phyloP scores from a whole-genome alignment of 2,113 vertebrate genomes.

The Myrmecobius fasciatus region DNA sequence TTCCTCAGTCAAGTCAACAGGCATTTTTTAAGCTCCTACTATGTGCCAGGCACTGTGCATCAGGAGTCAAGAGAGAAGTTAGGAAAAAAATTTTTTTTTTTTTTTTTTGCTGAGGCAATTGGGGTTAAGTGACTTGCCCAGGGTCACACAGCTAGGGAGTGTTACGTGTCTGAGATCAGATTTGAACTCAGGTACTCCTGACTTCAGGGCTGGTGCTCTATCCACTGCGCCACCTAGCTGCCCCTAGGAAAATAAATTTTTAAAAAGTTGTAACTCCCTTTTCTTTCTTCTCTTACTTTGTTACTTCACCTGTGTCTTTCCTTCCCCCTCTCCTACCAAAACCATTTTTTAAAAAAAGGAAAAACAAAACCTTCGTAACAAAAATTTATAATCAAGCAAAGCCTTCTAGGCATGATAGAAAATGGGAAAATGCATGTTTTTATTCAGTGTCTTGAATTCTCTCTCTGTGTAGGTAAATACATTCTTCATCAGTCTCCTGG shows the following conservation, averaged over 20 bases:
- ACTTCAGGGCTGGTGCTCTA: too few relatives aligned
- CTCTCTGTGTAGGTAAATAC: neutral
- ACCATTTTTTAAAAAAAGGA: neutral
- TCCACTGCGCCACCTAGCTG: too few relatives aligned
- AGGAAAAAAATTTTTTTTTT: too few relatives aligned
- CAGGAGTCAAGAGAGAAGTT: neutral
- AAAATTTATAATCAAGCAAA: neutral
- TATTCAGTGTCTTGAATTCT: neutral
- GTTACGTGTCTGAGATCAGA: too few relatives aligned
- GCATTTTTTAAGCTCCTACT: neutral
- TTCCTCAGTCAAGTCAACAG: neutral
- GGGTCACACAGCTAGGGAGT: too few relatives aligned
- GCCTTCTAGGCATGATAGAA: neutral
- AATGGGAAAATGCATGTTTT: neutral
- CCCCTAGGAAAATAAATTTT: neutral
- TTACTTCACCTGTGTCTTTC: neutral
- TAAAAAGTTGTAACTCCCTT: neutral
- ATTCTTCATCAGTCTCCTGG: neutral
- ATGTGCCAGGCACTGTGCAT: neutral
- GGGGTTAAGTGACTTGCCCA: too few relatives aligned
- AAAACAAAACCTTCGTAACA: neutral
- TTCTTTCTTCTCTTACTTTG: neutral
- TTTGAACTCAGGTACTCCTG: too few relatives aligned
- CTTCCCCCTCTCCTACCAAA: neutral
- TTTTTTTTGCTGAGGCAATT: too few relatives aligned